A percentile compares a stretch with the other conserved stretches of the same genome.
phyloP scores from a whole-genome alignment of 2,797 vertebrate species.

The Chrosomus eos region DNA sequence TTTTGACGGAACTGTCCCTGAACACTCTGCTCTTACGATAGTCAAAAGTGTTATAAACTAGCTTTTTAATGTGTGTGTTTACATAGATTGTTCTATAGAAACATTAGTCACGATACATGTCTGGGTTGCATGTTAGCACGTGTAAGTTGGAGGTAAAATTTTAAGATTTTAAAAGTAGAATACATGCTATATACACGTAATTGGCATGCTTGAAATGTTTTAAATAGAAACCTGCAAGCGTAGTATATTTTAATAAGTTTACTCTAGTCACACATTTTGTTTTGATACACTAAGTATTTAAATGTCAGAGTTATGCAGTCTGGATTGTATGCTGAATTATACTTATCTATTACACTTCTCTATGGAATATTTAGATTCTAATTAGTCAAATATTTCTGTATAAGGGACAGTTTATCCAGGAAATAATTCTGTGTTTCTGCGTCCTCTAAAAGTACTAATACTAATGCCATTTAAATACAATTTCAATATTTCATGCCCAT shows the following conservation, averaged over 20 bases:
- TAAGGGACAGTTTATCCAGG: too few relatives aligned
- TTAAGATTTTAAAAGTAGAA: not conserved
- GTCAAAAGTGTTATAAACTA: not conserved
- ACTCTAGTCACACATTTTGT: not conserved
- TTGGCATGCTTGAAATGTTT: not conserved
- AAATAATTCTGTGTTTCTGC: not conserved
- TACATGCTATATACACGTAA: not conserved
- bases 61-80: not conserved
- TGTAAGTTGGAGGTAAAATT: not conserved
- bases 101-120: not conserved
- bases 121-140: not conserved
- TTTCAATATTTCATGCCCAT: not conserved
- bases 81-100: not conserved
- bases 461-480: not conserved
- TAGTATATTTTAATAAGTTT: not conserved
- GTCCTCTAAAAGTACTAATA: not conserved
- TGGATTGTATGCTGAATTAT: not conserved
- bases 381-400: not conserved
- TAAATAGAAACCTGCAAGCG: not conserved
- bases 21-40: not conserved
- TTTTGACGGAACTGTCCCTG: constrained; percentile 21
- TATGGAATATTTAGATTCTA: not conserved
- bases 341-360: not conserved
- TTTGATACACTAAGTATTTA: not conserved
- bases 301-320: not conserved